These are phyloP conservation scores for Germaria angustata DNA, from an alignment of 2,888 invertebrate genomes.

Conservation along the genomic window DNA sequence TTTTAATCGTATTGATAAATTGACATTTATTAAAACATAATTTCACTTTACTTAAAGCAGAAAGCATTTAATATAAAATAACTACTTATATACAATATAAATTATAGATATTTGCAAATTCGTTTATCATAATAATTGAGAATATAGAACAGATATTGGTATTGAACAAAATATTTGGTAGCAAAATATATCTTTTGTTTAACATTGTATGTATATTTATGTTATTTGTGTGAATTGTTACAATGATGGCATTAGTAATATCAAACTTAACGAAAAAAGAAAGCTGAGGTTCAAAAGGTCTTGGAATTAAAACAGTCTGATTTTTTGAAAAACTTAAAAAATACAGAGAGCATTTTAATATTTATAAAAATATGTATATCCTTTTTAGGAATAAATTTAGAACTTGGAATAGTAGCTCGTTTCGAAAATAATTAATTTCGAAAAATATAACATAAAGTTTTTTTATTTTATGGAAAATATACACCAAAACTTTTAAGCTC, in stretches of 20 bases:
- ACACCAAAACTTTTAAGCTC: too few relatives aligned
- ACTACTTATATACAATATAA: not conserved
- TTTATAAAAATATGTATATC: too few relatives aligned
- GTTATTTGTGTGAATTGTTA: not conserved
- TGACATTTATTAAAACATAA: slow-evolving; percentile 15
- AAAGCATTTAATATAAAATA: too few relatives aligned
- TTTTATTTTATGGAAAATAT: too few relatives aligned
- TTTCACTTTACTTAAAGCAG: too few relatives aligned
- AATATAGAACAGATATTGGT: not conserved
- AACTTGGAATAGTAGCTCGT: too few relatives aligned
- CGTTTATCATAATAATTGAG: not conserved
- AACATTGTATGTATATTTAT: slow-evolving; percentile 6
- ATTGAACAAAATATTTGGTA: slow-evolving; percentile 51
- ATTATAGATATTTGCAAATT: not conserved
- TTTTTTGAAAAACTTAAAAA: not conserved
- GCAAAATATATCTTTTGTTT: slow-evolving; percentile 1
- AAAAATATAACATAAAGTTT: too few relatives aligned
- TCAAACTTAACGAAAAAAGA: slow-evolving; percentile 8
- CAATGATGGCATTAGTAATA: not conserved
- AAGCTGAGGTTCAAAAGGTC: slow-evolving; percentile 56
- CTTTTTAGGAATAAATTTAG: too few relatives aligned
- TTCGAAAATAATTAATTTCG: too few relatives aligned
- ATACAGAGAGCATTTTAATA: too few relatives aligned
- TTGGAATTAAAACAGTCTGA: not conserved
- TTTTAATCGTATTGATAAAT: slow-evolving; percentile 6